Evolutionary conservation across 2,797 vertebrate genomes (phyloP).

Genomic region (Kryptolebias ocellatus): DNA sequence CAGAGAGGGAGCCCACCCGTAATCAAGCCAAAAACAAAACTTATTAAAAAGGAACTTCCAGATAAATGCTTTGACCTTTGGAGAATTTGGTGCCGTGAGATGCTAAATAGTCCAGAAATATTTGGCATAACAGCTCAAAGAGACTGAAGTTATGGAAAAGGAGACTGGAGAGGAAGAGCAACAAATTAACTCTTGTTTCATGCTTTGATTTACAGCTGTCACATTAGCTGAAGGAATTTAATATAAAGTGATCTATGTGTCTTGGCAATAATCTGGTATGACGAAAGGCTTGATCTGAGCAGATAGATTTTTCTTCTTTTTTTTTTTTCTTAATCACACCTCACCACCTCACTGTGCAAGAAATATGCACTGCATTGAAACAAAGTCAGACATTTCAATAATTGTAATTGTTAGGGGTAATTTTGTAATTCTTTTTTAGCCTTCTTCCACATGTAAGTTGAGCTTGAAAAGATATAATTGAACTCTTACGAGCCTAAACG

Average conservation of each 20-base stretch:
- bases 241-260: constrained; percentile 81
- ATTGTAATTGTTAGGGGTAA: no score
- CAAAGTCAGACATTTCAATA: no score
- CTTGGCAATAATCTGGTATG: constrained; percentile 70
- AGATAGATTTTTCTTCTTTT: constrained; percentile 48
- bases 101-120: constrained; percentile 29
- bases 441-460: no score
- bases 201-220: constrained; percentile 78
- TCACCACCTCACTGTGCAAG: constrained; percentile 1
- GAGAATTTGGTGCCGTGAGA: constrained; percentile 31
- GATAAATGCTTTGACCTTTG: constrained; percentile 64
- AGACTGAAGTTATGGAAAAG: constrained; percentile 41
- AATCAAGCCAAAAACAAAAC: constrained; percentile 65
- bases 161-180: constrained; percentile 38
- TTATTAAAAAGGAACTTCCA: constrained; percentile 48
- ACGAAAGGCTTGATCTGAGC: constrained; percentile 66
- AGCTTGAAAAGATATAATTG: no score
- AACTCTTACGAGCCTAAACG: no score
- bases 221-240: constrained; percentile 73
- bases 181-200: constrained; percentile 69
- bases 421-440: no score
- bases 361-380: not conserved
- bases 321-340: constrained; percentile 11
- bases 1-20: constrained; percentile 53
- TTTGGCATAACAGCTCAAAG: constrained; percentile 44